These are phyloP conservation scores for Periophthalmus magnuspinnatus DNA, from an alignment of 2,797 vertebrate genomes.

Conservation along the genomic window DNA sequence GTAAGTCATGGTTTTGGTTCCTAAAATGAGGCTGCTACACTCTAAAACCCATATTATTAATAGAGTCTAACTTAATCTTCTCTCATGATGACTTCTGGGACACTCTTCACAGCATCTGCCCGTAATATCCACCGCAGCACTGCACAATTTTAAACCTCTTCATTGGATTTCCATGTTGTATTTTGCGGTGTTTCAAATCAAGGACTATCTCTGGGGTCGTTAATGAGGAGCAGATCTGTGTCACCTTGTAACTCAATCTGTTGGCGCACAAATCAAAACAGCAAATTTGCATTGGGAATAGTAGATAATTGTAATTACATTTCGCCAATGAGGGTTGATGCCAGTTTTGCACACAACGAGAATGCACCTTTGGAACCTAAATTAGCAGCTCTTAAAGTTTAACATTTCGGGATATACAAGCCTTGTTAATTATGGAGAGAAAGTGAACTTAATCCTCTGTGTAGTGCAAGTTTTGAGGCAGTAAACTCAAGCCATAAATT, in stretches of 20 bases:
- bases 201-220: slow-evolving; percentile 5
- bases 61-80: slow-evolving; percentile 23
- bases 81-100: slow-evolving; percentile 23
- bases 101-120: slow-evolving; percentile 10
- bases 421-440: slow-evolving; percentile 8
- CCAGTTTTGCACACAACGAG: slow-evolving; percentile 7
- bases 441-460: slow-evolving; percentile 21
- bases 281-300: neutral
- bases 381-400: slow-evolving; percentile 6
- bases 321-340: slow-evolving; percentile 4
- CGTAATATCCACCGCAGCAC: slow-evolving; percentile 11
- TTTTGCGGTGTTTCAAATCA: slow-evolving; percentile 4
- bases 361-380: neutral
- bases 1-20: neutral
- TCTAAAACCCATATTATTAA: slow-evolving; percentile 21
- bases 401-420: slow-evolving; percentile 16
- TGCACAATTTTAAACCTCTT: slow-evolving; percentile 13
- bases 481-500: slow-evolving; percentile 11
- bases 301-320: slow-evolving; percentile 13
- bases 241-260: neutral
- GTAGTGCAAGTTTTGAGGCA: neutral
- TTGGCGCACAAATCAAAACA: slow-evolving; percentile 2
- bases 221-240: neutral
- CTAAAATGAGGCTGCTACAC: slow-evolving; percentile 11
- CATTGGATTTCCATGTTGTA: slow-evolving; percentile 1